Base-by-base conservation (phyloP, 1,140 invertebrate species). In the Atta texana region DNA sequence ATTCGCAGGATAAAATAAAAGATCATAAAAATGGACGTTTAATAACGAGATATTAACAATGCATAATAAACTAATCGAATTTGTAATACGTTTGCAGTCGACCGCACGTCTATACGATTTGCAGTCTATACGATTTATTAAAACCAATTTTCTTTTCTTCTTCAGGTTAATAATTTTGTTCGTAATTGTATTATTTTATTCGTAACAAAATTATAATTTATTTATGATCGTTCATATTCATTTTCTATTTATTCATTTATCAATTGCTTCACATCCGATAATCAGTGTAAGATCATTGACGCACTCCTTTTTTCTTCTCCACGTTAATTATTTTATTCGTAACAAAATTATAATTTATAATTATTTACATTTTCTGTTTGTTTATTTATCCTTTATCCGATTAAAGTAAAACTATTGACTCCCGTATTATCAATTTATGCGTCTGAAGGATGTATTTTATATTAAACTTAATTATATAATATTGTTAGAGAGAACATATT, bases 31-130 rank as follows among this genome's bases (percentile, higher is more conserved):
- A 57, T 3, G 14, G 5, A 76, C n/a, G 7, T 59, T 75, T 76
- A 59, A 59, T 76, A 76, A 76, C 31, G 5, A 59, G 53, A 59
- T 0, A 24, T 76, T 59, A 59, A 59, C n/a, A 59, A 59, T 7
- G 28, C 14, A 31, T 21, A 59, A 72, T 31, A 39, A 39, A 39
- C 4, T 21, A 76, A 76, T 76, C 55, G 28, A 55, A 76, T 76
- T 59, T 59, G 31, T 39, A 76, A 59, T 76, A 76, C 53, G n/a
- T 44, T 59, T 39, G 66, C 71, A 39, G 71, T 21, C 53, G 53
- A 34, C 18, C 31, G n/a, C 7, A 24, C 31, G 31, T 39, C 31
- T 16, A 24, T n/a, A 18, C 14, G 21, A 51, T 53, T 72, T 53
- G 8, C 49, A 16, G 24, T 24, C 68, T 16, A 44, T 16, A 4